Base-by-base conservation (phyloP, 2,888 invertebrate species). In the Melanostoma mellinum region DNA sequence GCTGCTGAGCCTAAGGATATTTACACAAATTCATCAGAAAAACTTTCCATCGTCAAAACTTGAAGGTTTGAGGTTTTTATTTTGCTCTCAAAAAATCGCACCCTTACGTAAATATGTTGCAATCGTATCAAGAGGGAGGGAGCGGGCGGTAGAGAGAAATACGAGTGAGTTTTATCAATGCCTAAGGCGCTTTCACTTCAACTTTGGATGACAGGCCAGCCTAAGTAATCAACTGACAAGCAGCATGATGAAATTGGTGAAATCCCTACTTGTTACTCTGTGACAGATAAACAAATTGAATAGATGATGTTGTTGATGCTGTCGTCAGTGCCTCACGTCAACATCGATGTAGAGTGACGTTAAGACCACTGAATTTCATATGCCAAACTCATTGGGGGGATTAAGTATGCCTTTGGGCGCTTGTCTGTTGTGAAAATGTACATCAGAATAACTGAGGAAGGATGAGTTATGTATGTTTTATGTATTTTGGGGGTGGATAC, bases 281-380 rank as follows among this genome's bases (percentile, higher is more conserved):
- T 82, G 82, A 78, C 77, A 82, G 82, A 73, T 78, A 78, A 78
- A 82, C 78, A 78, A 82, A 82, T 82, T 82, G 82, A 82, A 78
- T 73, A 77, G 77, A 82, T 77, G 77, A 77, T 69, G 78, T 77
- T 75, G 79, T 75, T 82, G 82, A 68, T 63, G 80, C 63, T 60
- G 42, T 63, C 71, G 65, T 55, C 69, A 65, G 44, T 58, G 75
- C 61, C 67, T 36, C 78, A 68, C 78, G 63, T 78, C 82, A 82
- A 58, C 73, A 68, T 30, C 79, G 52, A 74, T 50, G 44, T 63
- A 44, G 67, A 77, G 38, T 81, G 81, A 82, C 78, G 53, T 78
- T 82, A 82, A 78, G 82, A 78, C 78, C 73, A 78, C 67, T 48
- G 61, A 81, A 67, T 77, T 81, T 72, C 76, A 53, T 74, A 80